Conservation (phyloP, 2,888 invertebrate species). For the Drosophila maculinotata region DNA sequence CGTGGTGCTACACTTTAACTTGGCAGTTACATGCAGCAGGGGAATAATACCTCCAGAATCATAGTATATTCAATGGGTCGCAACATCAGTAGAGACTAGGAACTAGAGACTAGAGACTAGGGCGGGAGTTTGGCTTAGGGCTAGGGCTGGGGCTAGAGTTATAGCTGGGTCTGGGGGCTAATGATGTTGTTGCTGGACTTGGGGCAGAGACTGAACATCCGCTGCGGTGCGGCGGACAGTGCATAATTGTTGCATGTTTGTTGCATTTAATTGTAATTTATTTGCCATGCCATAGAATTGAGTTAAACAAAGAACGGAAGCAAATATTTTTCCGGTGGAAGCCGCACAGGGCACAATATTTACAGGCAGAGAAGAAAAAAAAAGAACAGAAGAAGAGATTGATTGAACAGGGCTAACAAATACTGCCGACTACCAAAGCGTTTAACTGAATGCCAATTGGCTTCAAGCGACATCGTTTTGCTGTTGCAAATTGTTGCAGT, state of each 20-base stretch:
- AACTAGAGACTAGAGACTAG: constrained; percentile 11
- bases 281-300: constrained; percentile 62
- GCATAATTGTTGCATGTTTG: constrained; percentile 73
- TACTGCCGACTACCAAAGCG: constrained; percentile 18
- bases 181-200: constrained; percentile 65
- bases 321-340: constrained; percentile 79
- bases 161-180: constrained; percentile 40
- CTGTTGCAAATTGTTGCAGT: constrained; percentile 30
- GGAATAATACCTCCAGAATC: constrained; percentile 23
- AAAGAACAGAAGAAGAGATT: constrained; percentile 54
- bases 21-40: not conserved
- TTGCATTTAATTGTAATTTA: constrained; percentile 78
- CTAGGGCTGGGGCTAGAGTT: constrained; percentile 4
- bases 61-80: constrained; percentile 20
- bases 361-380: constrained; percentile 4
- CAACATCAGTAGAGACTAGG: constrained; percentile 10
- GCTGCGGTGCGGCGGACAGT: constrained; percentile 46
- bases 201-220: constrained; percentile 56
- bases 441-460: constrained; percentile 58
- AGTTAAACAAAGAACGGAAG: constrained; percentile 68
- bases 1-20: not conserved
- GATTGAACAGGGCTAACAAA: constrained; percentile 38
- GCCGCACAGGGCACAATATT: constrained; percentile 36
- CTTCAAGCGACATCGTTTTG: constrained; percentile 53
- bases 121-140: constrained; percentile 15